These are phyloP conservation scores for Hippopotamyrus pictus DNA, from an alignment of 2,797 vertebrate species.

Conservation along the genomic window DNA sequence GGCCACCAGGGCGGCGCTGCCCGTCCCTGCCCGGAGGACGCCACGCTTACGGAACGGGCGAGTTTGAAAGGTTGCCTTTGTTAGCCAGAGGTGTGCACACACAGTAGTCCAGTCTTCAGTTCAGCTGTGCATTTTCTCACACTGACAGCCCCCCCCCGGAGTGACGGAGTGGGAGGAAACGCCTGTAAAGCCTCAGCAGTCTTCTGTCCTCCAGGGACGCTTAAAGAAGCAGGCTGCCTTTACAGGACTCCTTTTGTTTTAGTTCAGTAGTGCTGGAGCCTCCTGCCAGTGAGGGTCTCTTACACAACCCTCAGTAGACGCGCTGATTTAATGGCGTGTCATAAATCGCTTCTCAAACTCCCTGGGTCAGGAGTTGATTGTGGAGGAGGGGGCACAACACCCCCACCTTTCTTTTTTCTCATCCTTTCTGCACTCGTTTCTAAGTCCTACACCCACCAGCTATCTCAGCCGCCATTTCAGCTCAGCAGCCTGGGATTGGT, in stretches of 20 bases:
- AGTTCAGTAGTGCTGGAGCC: not conserved
- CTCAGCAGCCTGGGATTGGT: not conserved
- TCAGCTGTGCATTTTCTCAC: constrained; percentile 23
- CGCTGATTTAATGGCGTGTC: not conserved
- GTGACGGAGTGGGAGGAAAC: constrained; percentile 6
- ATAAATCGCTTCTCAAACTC: not conserved
- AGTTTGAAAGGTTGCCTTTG: constrained; percentile 27
- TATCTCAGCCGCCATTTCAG: not conserved
- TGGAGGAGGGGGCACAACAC: not conserved
- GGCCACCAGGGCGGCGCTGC: not conserved
- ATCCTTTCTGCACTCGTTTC: not conserved
- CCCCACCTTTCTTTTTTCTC: not conserved
- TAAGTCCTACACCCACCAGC: not conserved
- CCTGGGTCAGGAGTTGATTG: not conserved
- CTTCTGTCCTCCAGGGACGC: not conserved
- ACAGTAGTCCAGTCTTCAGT: constrained; percentile 24
- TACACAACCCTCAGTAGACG: not conserved
- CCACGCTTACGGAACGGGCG: not conserved
- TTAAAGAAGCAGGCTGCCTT: constrained; percentile 9
- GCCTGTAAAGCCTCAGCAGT: constrained; percentile 9
- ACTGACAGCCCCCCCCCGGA: not conserved
- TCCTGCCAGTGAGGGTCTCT: not conserved
- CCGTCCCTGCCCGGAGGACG: not conserved
- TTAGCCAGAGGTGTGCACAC: constrained; percentile 17
- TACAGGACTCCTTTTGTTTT: not conserved